phyloP scores from a whole-genome alignment of 2,888 invertebrate species.

The Hecatera dysodea region DNA sequence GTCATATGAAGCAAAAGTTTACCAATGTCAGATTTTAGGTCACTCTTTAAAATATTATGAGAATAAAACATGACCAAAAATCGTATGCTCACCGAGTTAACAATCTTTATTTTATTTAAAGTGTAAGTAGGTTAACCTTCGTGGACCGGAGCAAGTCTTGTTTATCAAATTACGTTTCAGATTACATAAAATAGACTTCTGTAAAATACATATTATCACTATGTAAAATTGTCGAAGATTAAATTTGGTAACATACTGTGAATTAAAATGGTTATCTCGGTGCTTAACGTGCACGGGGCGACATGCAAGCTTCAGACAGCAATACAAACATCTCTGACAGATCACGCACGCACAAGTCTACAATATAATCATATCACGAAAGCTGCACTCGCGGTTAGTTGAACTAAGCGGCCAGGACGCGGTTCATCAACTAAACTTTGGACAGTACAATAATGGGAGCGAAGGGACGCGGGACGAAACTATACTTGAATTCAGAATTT shows the following conservation, averaged over 20 bases:
- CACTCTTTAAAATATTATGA: slow-evolving; percentile 30
- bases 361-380: slow-evolving; percentile 49
- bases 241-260: neutral
- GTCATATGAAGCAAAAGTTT: slow-evolving; percentile 67
- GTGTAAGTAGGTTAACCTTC: neutral
- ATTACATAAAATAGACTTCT: neutral
- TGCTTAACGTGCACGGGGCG: slow-evolving; percentile 58
- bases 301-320: slow-evolving; percentile 72
- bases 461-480: slow-evolving; percentile 16
- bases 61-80: slow-evolving; percentile 39
- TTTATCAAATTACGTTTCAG: slow-evolving; percentile 4
- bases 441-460: slow-evolving; percentile 40
- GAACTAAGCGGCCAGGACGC: slow-evolving; percentile 55
- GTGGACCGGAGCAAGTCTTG: too few species aligned
- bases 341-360: slow-evolving; percentile 55
- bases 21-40: slow-evolving; percentile 36
- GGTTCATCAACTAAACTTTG: slow-evolving; percentile 35
- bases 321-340: slow-evolving; percentile 51
- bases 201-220: slow-evolving; percentile 3
- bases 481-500: slow-evolving; percentile 28
- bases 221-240: neutral
- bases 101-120: slow-evolving; percentile 43
- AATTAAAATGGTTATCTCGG: slow-evolving; percentile 67
- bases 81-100: slow-evolving; percentile 69
- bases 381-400: slow-evolving; percentile 62